These are phyloP conservation scores for Chiroxiphia lanceolata DNA, from an alignment of 2,797 vertebrate species.

Conservation along the genomic window DNA sequence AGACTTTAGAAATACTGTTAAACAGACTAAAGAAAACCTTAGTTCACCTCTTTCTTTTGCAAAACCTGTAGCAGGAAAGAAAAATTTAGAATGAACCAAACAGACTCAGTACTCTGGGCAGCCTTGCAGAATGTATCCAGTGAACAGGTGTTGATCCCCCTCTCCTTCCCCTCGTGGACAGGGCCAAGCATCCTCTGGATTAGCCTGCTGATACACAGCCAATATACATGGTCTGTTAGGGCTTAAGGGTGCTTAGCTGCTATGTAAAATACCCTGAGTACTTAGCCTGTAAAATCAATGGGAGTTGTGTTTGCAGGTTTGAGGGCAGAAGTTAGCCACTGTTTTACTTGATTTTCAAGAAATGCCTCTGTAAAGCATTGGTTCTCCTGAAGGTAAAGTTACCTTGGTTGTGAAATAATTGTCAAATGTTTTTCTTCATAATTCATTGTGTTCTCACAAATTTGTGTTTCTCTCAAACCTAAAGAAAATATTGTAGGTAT, in stretches of 20 bases:
- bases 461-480: neutral
- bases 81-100: neutral
- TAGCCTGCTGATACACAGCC: conserved; percentile 38
- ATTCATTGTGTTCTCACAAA: neutral
- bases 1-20: neutral
- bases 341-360: neutral
- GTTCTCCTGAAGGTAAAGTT: neutral
- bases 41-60: neutral
- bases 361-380: neutral
- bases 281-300: conserved; percentile 37
- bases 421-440: neutral
- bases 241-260: conserved; percentile 47
- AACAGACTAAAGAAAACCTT: neutral
- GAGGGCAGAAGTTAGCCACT: neutral
- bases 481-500: neutral
- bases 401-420: neutral
- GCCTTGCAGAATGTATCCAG: neutral
- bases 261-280: conserved; percentile 45
- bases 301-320: neutral
- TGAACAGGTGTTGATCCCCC: conserved; percentile 6
- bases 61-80: neutral
- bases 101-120: accelerated
- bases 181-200: conserved; percentile 41
- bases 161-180: neutral
- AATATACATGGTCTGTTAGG: conserved; percentile 13